Evolutionary conservation across 2,113 vertebrate species (phyloP).

Genomic region (Spheniscus mendiculus): DNA sequence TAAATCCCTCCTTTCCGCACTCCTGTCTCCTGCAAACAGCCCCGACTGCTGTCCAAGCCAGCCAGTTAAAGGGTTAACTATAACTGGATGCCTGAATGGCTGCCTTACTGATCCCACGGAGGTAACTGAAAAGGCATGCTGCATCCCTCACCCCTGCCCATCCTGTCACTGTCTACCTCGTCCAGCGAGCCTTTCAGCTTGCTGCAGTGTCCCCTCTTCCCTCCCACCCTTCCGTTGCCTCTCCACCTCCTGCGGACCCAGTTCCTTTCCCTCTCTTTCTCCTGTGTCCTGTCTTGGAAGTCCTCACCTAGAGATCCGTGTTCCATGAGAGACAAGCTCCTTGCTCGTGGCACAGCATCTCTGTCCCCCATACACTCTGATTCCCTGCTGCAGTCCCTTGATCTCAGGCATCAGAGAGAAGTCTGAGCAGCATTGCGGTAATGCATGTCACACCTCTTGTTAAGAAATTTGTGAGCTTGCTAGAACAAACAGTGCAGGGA

Average conservation of each 20-base stretch:
- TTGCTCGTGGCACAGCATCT: not conserved
- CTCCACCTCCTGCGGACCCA: not conserved
- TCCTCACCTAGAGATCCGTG: not conserved
- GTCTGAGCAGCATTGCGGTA: not conserved
- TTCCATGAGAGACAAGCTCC: not conserved
- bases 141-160: not conserved
- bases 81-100: constrained; percentile 75
- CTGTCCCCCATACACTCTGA: not conserved
- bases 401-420: constrained; percentile 6
- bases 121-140: constrained; percentile 63
- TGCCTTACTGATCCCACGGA: constrained; percentile 79
- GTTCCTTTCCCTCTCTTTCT: not conserved
- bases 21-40: constrained; percentile 51
- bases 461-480: not conserved
- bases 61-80: constrained; percentile 60
- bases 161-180: not conserved
- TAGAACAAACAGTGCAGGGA: not conserved
- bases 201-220: not conserved
- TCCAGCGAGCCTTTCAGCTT: not conserved
- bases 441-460: not conserved
- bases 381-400: constrained; percentile 26
- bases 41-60: constrained; percentile 34
- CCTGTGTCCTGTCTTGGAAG: not conserved
- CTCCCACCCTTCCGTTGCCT: not conserved
- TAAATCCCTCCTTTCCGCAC: constrained; percentile 39